A percentile compares a stretch with the other conserved stretches of the same genome.
Conservation (phyloP, 2,797 vertebrate species). For the Epinephelus malabaricus region DNA sequence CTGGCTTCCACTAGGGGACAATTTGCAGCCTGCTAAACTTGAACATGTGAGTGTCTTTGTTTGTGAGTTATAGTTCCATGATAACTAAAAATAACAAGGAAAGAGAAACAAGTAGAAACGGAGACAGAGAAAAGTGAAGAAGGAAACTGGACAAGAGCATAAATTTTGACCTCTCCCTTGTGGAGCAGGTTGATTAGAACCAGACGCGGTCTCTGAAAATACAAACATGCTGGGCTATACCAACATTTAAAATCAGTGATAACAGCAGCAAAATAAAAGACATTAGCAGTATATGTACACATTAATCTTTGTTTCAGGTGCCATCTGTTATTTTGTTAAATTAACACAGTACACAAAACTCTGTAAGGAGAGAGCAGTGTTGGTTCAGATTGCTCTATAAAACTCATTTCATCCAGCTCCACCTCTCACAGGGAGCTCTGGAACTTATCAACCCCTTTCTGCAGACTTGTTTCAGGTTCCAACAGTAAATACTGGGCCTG, state of each 20-base stretch:
- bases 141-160: neutral
- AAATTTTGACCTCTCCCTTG: neutral
- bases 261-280: neutral
- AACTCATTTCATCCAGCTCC: neutral
- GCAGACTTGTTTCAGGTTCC: neutral
- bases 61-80: too few relatives aligned
- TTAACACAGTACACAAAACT: neutral
- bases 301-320: too few relatives aligned
- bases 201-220: neutral
- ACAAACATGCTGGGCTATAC: neutral
- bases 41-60: neutral
- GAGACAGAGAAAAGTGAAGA: too few relatives aligned
- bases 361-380: neutral
- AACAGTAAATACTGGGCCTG: neutral
- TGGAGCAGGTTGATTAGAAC: constrained; percentile 22
- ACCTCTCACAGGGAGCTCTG: neutral
- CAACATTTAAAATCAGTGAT: neutral
- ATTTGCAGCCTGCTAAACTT: neutral
- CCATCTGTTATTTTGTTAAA: neutral
- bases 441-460: neutral
- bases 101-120: neutral
- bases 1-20: neutral
- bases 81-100: neutral
- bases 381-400: neutral
- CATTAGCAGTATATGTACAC: neutral